phyloP scores from a whole-genome alignment of 2,113 vertebrate genomes.

The Lycaon pictus region DNA sequence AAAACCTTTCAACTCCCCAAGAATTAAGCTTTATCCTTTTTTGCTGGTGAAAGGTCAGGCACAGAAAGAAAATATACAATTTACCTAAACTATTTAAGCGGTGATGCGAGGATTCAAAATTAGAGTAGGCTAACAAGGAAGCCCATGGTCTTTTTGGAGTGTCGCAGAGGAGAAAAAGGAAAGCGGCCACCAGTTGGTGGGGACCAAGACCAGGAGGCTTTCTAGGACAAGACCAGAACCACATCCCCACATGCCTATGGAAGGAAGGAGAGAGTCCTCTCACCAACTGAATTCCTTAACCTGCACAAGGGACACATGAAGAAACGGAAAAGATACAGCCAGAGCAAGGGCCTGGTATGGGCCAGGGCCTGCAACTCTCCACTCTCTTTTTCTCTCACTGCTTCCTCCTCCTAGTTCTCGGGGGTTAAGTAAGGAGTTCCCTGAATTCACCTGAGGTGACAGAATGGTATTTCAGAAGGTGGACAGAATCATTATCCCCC shows the following conservation, averaged over 20 bases:
- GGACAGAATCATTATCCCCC: neutral
- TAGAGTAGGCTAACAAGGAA: neutral
- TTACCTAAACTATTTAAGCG: slow-evolving; percentile 11
- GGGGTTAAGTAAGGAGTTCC: neutral
- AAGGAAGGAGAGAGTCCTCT: neutral
- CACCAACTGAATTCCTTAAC: slow-evolving; percentile 17
- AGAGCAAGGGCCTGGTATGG: neutral
- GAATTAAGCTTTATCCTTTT: neutral
- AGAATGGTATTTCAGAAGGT: slow-evolving; percentile 52
- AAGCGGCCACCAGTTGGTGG: neutral
- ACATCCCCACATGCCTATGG: neutral
- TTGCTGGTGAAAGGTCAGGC: neutral
- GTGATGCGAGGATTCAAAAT: neutral
- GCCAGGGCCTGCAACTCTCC: neutral
- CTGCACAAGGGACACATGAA: neutral
- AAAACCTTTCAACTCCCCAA: slow-evolving; percentile 38
- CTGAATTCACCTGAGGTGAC: neutral
- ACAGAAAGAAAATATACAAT: slow-evolving; percentile 5
- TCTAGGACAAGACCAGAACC: neutral
- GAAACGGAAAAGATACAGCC: neutral
- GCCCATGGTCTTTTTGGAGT: neutral
- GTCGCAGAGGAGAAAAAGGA: neutral
- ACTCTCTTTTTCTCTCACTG: neutral
- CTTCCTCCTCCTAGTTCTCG: neutral
- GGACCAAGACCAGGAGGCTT: neutral